These are phyloP conservation scores for Podiceps cristatus DNA, from an alignment of 2,113 vertebrate species.

Conservation along the genomic window DNA sequence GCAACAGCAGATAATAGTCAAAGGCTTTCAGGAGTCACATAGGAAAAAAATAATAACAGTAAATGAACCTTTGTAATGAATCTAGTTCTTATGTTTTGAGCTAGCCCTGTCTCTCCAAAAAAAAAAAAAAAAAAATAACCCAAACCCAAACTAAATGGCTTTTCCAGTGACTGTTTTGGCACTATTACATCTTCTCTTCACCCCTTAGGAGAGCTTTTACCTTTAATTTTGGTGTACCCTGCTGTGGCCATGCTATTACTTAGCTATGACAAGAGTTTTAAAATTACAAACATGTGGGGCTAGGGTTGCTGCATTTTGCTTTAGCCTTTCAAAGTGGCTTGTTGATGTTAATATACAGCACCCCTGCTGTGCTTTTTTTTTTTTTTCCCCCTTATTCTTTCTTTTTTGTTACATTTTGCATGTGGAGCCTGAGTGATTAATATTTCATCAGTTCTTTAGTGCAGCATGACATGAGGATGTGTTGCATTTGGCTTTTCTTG, in stretches of 20 bases:
- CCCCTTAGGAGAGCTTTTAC: slow-evolving; percentile 48
- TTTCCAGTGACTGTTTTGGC: background rate
- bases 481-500: slow-evolving; percentile 44
- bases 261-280: slow-evolving; percentile 62
- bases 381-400: slow-evolving; percentile 49
- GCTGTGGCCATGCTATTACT: slow-evolving; percentile 71
- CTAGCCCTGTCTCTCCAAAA: background rate
- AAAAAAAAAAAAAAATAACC: background rate
- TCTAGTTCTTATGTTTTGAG: background rate
- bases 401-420: slow-evolving; percentile 72
- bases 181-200: background rate
- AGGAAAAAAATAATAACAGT: background rate
- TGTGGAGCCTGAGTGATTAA: slow-evolving; percentile 70
- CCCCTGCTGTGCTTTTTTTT: slow-evolving; percentile 42
- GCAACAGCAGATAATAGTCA: background rate
- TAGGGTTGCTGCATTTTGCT: slow-evolving; percentile 51
- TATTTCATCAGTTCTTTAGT: slow-evolving; percentile 75
- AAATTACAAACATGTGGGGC: slow-evolving; percentile 57
- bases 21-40: background rate
- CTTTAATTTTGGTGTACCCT: slow-evolving; percentile 59
- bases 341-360: slow-evolving; percentile 63
- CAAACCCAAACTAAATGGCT: slow-evolving; percentile 7
- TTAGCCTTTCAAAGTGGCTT: slow-evolving; percentile 47
- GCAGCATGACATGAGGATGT: slow-evolving; percentile 18
- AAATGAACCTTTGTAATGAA: slow-evolving; percentile 13